Evolutionary conservation across 2,797 vertebrate species (phyloP).

Genomic region (Sylvia borin): DNA sequence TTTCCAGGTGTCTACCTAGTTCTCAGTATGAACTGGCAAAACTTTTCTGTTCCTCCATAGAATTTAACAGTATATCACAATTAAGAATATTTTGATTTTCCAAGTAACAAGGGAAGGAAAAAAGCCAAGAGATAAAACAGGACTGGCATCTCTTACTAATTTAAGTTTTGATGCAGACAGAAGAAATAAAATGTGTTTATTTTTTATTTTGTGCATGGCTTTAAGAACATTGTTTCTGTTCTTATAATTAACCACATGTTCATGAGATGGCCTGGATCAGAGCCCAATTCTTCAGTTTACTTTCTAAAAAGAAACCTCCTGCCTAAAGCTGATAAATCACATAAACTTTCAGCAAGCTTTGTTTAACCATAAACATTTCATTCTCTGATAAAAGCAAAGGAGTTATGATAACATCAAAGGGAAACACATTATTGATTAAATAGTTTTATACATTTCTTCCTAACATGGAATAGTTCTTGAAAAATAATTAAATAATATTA

Average conservation of each 20-base stretch:
- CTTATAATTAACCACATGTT: neutral
- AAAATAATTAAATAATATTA: constrained; percentile 34
- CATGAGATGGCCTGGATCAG: neutral
- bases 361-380: constrained; percentile 21
- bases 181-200: neutral
- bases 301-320: constrained; percentile 21
- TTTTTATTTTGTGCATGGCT: neutral
- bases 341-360: constrained; percentile 25
- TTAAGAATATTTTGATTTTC: neutral
- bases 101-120: neutral
- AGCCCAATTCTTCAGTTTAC: neutral
- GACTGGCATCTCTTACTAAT: neutral
- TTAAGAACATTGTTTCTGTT: neutral
- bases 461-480: neutral
- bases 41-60: neutral
- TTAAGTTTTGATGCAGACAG: neutral
- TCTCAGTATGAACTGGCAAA: neutral
- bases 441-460: constrained; percentile 16
- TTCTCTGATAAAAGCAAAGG: neutral
- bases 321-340: constrained; percentile 42
- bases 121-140: neutral
- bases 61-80: neutral
- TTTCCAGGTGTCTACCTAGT: constrained; percentile 65
- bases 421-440: constrained; percentile 35
- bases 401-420: constrained; percentile 10